Evolutionary conservation across 2,113 vertebrate species (phyloP), one percentile per base, ranked within the genome.

Genomic region (Ammodytes dubius): DNA sequence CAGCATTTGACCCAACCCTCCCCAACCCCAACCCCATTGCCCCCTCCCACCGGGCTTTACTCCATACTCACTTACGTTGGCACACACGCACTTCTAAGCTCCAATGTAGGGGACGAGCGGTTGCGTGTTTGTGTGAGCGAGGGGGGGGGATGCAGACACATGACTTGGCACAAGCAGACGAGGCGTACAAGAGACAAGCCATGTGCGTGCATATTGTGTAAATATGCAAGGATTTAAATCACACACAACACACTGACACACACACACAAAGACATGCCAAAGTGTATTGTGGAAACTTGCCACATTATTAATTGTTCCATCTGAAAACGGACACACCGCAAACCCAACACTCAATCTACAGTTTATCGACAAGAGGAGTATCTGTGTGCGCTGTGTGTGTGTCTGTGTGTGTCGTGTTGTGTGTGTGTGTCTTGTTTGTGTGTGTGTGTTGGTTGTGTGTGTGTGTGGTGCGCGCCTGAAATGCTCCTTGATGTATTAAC

Each of bases 1-100:
- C 89, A 91, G 84, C 80, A 80, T 95, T 45, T 95, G 90, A 95
- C 15, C 39, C 11, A 27, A 27, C 27, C 27, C 27, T 27, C 68
- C 14, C 57, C 2, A 3, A 5, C 13, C 14, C 52, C 53, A 27
- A 27, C 27, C 27, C 27, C 27, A 27, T 27, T 27, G 27, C 27
- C 27, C 27, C 27, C 27, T 27, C 27, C 27, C 27, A 27, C 27
- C 27, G 27, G 27, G 27, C 27, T 27, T 27, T 27, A 1, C 53
- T 5, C 17, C 19, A 4, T 6, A 2, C 50, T 17, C 50, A 27
- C 27, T 45, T 46, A 66, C 40, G 2, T 75, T 77, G 82, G 86
- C 83, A 85, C 69, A 70, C 72, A 59, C 65, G 73, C 67, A 86
- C 83, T 68, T 67, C 80, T 84, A 59, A 39, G 27, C 69, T n/a